Evolutionary conservation across 2,888 invertebrate genomes (phyloP), one percentile per base, ranked within the genome.

Genomic region (Dendrolimus houi): DNA sequence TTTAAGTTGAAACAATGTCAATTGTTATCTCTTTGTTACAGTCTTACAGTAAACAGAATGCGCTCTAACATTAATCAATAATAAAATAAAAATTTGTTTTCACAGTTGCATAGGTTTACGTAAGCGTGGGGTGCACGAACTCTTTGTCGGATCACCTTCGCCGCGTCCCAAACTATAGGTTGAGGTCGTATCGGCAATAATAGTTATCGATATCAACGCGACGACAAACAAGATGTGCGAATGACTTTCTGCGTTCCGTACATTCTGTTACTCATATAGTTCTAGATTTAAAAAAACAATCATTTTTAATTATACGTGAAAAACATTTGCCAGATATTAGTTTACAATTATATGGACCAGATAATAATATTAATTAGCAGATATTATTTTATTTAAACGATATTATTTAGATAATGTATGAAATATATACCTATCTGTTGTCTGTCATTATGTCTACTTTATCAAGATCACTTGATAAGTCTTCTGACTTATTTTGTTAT

Each of bases 171-270:
- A 86, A 83, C 84, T 81, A 75, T 80, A 75, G 80, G 81, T 82
- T 83, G 83, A 87, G 87, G 87, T 83, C 87, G 75, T 71, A 77
- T 75, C 77, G 68, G 73, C 78, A 81, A 85, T 87, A 85, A 86
- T 81, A 83, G 80, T 78, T 79, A 80, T 82, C 81, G 81, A 85
- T 81, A 82, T 72, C 71, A 29, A 29, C 70, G 71, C 69, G 62
- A 59, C 64, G 77, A 77, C 83, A 85, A 83, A 85, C 83, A 85
- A 81, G 77, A 77, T 70, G 74, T 70, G 58, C 70, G 66, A 17
- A 71, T 72, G 77, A 74, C 75, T 73, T 71, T 72, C 68, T 47
- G 47, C 47, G 47, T 47, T 47, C 47, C 47, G 47, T 12, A 47
- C 47, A 47, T 12, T 10, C 47, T 47, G 29, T 29, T 29, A 29